These are phyloP conservation scores for Micromesistius poutassou DNA, from an alignment of 2,797 vertebrate species.

Conservation along the genomic window DNA sequence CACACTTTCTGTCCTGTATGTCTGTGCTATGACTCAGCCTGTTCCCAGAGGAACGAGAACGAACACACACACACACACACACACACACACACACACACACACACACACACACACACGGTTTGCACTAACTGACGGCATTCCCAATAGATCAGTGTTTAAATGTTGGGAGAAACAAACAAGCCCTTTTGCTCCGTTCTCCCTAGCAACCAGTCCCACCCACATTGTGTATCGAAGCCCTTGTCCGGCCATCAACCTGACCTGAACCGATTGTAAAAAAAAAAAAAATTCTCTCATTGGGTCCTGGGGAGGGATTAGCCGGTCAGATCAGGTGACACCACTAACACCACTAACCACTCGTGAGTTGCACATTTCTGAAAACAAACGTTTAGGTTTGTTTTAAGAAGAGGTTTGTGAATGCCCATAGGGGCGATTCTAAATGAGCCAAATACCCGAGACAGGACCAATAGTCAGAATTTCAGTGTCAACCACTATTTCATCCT, in stretches of 20 bases:
- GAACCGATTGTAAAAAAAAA: too few species aligned
- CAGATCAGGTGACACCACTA: constrained; percentile 46
- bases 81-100: constrained; percentile 15
- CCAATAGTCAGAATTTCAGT: too few species aligned
- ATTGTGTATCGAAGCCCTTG: background rate
- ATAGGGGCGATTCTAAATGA: too few species aligned
- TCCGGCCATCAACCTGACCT: background rate
- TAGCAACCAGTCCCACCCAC: background rate
- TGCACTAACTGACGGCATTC: constrained; percentile 46
- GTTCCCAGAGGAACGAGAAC: constrained; percentile 58
- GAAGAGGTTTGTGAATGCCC: too few species aligned
- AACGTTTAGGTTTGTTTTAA: too few species aligned
- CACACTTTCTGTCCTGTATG: constrained; percentile 12
- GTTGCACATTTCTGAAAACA: too few species aligned
- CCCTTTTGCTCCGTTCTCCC: background rate
- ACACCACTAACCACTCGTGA: too few species aligned
- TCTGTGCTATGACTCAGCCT: constrained; percentile 66
- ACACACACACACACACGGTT: constrained; percentile 25
- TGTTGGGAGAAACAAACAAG: constrained; percentile 30
- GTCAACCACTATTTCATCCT: too few species aligned
- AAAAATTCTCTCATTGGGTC: too few species aligned
- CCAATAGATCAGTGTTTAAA: constrained; percentile 44
- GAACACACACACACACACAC: too few species aligned
- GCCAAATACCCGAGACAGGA: too few species aligned
- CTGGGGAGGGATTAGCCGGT: constrained; percentile 61